A percentile compares a stretch with the other conserved stretches of the same genome.
These are phyloP conservation scores for Amblyjoppa proteus DNA, from an alignment of 2,888 invertebrate species.

Conservation along the genomic window DNA sequence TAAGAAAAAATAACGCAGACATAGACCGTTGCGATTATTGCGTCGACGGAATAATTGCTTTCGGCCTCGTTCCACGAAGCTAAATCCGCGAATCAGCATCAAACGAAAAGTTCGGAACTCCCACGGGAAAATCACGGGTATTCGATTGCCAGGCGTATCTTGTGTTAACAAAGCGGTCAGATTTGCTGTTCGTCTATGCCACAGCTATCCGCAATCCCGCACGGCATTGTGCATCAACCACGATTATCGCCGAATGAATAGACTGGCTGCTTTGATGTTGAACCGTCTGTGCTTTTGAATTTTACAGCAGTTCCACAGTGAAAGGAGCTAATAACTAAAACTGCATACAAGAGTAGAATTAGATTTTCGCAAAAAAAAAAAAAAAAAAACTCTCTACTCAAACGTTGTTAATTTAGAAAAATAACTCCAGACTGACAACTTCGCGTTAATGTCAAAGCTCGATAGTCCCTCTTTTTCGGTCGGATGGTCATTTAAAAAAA, in stretches of 20 bases:
- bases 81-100: neutral
- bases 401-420: no score
- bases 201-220: neutral
- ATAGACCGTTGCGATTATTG: neutral
- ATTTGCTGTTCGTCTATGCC: neutral
- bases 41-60: neutral
- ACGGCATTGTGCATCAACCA: neutral
- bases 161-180: neutral
- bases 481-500: neutral
- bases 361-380: no score
- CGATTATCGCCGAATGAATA: neutral
- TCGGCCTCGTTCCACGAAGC: neutral
- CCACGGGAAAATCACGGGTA: neutral
- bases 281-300: neutral
- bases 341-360: neutral
- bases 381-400: no score
- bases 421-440: no score
- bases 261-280: neutral
- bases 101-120: neutral
- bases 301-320: neutral
- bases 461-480: neutral
- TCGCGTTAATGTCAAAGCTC: no score
- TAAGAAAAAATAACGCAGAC: neutral
- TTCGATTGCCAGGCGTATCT: neutral
- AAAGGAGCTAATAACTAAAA: neutral